Evolutionary conservation across 2,888 invertebrate species (phyloP).

Genomic region (Eilema griseolum): DNA sequence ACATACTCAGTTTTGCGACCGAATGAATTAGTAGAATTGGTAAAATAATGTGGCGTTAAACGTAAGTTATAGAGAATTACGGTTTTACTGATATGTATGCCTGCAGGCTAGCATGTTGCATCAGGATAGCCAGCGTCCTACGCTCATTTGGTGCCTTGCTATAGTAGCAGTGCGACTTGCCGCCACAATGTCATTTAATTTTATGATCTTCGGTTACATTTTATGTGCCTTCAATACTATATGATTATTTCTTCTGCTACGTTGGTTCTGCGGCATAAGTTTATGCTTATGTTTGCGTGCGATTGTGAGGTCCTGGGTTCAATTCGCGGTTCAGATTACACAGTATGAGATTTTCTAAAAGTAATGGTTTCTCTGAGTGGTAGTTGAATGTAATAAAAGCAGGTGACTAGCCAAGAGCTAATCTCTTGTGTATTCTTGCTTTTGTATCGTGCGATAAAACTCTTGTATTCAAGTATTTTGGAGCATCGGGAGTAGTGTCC

Average conservation of each 20-base stretch:
- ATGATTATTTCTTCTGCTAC: neutral
- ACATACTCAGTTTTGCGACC: neutral
- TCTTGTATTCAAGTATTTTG: no score
- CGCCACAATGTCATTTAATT: neutral
- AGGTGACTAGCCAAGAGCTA: no score
- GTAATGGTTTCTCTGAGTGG: neutral
- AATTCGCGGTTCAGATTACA: neutral
- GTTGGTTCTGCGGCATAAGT: neutral
- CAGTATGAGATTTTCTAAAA: neutral
- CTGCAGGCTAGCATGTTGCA: slow-evolving; percentile 10
- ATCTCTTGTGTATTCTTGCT: no score
- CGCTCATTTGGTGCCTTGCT: slow-evolving; percentile 7
- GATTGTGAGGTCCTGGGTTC: neutral
- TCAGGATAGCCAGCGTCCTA: slow-evolving; percentile 16
- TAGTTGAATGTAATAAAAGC: no score
- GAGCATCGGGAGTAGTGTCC: no score
- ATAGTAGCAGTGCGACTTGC: neutral
- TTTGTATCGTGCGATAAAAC: no score
- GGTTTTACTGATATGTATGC: slow-evolving; percentile 14
- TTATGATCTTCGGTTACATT: slow-evolving; percentile 7
- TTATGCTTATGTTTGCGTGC: neutral
- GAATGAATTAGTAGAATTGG: neutral
- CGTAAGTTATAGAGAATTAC: slow-evolving; percentile 13
- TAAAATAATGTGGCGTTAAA: slow-evolving; percentile 11
- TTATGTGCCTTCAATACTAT: neutral